Base-by-base conservation (phyloP, 2,113 vertebrate species). In the Climacteris rufus region DNA sequence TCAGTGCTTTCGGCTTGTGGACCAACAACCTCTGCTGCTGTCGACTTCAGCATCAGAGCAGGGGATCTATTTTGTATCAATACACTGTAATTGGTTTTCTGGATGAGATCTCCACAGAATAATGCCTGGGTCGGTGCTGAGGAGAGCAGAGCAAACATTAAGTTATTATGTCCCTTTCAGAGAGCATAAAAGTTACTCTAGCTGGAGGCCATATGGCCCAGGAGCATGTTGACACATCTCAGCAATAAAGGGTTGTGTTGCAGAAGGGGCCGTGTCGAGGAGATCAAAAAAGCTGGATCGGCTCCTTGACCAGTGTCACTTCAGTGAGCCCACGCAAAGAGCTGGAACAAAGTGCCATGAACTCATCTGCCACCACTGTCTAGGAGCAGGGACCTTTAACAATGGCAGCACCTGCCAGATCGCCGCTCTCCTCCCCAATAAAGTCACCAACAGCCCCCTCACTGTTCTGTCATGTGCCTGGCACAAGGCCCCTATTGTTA, bases 321-420 rank as follows among this genome's bases (percentile, higher is more conserved):
- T 75, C 79, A 76, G 72, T 74, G 94, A 95, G 66, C 85, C 71
- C 87, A 2, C 10, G 68, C 87, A 96, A 96, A 96, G 97, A 88
- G 96, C 96, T 87, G 37, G 69, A 97, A 96, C 97, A 90, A 91
- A 97, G 92, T 97, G 95, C 97, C 97, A 94, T 66, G 95, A 97
- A 96, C 96, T 97, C 90, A 96, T 98, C 97, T 97, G 96, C 45
- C 78, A 95, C 97, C 97, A 98, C 98, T 98, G 94, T 97, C 97
- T 96, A 97, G 94, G 92, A 98, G 97, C 96, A 50, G 84, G 90
- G 97, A 96, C 98, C 96, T 47, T 72, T 87, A 97, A 99, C 98
- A 99, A 99, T 98, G 96, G 98, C 97, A 98, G 98, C 99, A 99
- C 98, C 99, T 99, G 99, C 98, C 97, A 97, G 97, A 97, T 97